phyloP scores from a whole-genome alignment of 2,113 vertebrate genomes.

The Gnathonemus echidnorhynchus region DNA sequence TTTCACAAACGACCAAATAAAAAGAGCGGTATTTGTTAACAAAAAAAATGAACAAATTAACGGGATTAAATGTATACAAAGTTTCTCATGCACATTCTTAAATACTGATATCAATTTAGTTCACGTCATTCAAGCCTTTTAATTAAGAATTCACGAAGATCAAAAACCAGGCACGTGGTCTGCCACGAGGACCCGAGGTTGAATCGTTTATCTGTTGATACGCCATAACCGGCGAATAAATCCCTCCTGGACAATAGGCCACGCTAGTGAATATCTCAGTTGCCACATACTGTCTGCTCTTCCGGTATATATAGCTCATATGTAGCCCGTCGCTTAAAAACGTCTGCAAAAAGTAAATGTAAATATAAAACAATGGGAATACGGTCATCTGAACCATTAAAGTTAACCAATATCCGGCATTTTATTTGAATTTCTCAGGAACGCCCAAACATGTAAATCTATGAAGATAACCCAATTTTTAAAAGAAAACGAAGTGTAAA shows the following conservation, averaged over 20 bases:
- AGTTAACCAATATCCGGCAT: not conserved
- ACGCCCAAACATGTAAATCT: not conserved
- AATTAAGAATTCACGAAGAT: too few species aligned
- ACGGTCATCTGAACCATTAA: not conserved
- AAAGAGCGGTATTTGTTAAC: not conserved
- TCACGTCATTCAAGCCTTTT: too few species aligned
- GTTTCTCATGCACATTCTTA: not conserved
- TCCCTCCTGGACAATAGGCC: not conserved
- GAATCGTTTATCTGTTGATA: not conserved
- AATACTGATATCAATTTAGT: not conserved
- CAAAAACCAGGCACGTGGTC: not conserved
- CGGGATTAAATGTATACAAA: not conserved
- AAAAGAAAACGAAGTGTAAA: not conserved
- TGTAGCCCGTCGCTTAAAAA: not conserved
- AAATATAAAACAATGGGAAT: not conserved
- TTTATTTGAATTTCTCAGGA: not conserved
- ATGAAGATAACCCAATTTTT: not conserved
- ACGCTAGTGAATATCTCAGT: not conserved
- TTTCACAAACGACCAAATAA: not conserved
- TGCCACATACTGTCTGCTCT: not conserved
- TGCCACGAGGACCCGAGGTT: not conserved
- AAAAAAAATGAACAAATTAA: not conserved
- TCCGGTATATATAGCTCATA: not conserved
- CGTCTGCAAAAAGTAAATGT: not conserved
- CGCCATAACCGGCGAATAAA: not conserved